Conservation (phyloP, 2,888 invertebrate species). For the Exocentrus adspersus region DNA sequence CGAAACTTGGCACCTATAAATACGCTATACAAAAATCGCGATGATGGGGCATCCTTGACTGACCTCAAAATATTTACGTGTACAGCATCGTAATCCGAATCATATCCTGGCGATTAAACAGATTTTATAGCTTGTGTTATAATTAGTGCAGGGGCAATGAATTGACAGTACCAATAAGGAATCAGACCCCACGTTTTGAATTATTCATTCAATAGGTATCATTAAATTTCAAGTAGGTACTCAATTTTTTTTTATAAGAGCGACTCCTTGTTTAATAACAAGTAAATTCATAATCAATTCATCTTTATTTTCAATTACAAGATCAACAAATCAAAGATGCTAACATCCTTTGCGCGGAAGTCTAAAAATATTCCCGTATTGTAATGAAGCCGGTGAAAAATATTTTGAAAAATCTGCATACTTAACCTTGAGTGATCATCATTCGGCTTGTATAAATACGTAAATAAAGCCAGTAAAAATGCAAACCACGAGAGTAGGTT, state of each 20-base stretch:
- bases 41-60: not conserved
- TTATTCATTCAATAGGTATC: no score
- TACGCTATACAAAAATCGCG: no score
- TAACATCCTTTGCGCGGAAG: no score
- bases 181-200: not conserved
- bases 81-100: not conserved
- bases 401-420: not conserved
- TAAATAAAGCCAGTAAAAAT: constrained; percentile 17
- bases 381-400: not conserved
- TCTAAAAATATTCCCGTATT: no score
- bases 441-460: not conserved
- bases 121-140: constrained; percentile 5
- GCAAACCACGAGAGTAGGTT: not conserved
- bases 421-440: not conserved
- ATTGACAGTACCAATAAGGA: constrained; percentile 1
- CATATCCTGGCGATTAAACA: constrained; percentile 4
- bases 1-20: no score
- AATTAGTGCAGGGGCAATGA: constrained; percentile 17
- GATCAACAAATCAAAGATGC: no score
- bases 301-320: no score
- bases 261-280: no score
- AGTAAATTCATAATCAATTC: no score
- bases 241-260: no score
- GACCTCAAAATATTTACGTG: constrained; percentile 1
- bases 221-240: no score